Conservation (phyloP, 2,113 vertebrate genomes). For the Brienomyrus longianalis region DNA sequence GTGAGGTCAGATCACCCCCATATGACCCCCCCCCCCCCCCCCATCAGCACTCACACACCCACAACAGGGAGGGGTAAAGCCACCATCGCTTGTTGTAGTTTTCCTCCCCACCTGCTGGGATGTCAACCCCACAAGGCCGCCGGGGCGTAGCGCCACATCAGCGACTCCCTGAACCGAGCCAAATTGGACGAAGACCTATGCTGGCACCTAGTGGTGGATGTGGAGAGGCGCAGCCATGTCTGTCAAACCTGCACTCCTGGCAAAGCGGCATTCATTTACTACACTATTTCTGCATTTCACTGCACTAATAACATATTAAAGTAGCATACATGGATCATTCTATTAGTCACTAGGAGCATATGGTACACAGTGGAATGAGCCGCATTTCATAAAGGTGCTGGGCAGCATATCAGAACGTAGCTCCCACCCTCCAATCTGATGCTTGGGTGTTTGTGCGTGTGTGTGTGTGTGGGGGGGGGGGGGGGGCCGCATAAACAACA, state of each 20-base stretch:
- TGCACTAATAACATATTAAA: background rate
- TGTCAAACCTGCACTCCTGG: background rate
- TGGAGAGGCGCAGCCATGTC: background rate
- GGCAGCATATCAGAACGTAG: background rate
- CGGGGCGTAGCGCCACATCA: background rate
- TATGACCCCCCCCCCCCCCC: background rate
- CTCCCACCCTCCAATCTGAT: background rate
- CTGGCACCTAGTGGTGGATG: conserved; percentile 47
- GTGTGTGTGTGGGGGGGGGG: background rate
- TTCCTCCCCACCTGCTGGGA: background rate
- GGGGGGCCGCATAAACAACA: too few relatives aligned
- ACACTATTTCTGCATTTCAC: background rate
- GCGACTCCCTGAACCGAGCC: background rate
- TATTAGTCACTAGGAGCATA: background rate
- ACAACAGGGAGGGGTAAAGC: background rate
- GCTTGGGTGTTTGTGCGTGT: background rate
- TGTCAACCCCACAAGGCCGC: background rate
- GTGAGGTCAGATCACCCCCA: background rate
- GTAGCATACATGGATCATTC: background rate
- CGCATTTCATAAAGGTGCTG: background rate
- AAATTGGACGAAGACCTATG: conserved; percentile 20
- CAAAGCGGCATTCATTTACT: background rate
- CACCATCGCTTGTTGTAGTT: background rate
- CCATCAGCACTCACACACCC: background rate
- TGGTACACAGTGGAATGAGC: background rate